These are phyloP conservation scores for Notiomystis cincta DNA, from an alignment of 2,113 vertebrate genomes.

Conservation along the genomic window DNA sequence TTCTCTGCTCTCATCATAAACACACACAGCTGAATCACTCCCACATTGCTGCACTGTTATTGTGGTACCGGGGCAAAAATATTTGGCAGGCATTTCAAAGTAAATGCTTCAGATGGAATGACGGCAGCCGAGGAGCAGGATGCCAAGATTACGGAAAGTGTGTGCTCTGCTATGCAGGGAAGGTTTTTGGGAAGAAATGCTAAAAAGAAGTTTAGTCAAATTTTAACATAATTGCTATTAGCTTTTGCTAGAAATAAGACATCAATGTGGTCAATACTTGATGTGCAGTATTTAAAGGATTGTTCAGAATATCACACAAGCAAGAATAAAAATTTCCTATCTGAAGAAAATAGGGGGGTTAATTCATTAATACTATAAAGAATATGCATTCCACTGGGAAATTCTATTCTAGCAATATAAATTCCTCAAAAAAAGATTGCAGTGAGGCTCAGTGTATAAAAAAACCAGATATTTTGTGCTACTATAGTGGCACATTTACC, in stretches of 20 bases:
- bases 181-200: constrained; percentile 38
- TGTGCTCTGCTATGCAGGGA: constrained; percentile 38
- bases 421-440: constrained; percentile 51
- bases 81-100: constrained; percentile 78
- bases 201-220: constrained; percentile 23
- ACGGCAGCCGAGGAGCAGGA: constrained; percentile 61
- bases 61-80: constrained; percentile 74
- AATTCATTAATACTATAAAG: constrained; percentile 42
- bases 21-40: constrained; percentile 49
- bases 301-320: background rate
- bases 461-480: constrained; percentile 61
- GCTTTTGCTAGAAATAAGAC: background rate
- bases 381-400: constrained; percentile 42
- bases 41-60: constrained; percentile 65
- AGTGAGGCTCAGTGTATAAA: background rate
- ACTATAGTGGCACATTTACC: constrained; percentile 23
- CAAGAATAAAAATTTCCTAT: background rate
- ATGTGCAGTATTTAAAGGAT: background rate
- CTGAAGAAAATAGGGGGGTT: background rate
- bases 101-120: constrained; percentile 66
- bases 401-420: constrained; percentile 62
- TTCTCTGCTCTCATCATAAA: constrained; percentile 29
- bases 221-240: constrained; percentile 4
- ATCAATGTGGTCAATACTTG: background rate
- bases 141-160: constrained; percentile 69